Conservation (phyloP, 2,888 invertebrate genomes). For the Rhabditophanes sp. region DNA sequence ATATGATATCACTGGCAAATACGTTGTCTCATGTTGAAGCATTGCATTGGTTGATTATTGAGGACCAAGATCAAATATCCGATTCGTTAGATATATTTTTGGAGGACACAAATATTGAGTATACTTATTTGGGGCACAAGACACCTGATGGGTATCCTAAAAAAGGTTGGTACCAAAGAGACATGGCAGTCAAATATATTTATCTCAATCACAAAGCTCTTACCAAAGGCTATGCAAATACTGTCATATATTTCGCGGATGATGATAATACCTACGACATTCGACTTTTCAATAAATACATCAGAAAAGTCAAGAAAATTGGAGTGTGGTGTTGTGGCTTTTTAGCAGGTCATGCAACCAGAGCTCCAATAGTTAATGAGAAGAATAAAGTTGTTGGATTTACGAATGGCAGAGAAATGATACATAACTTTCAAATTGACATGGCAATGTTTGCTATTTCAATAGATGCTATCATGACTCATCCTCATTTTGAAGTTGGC, state of each 20-base stretch:
- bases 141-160: too few relatives aligned
- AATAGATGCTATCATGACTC: too few relatives aligned
- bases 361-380: too few relatives aligned
- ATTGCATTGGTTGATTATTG: constrained; percentile 4
- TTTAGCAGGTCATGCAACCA: too few relatives aligned
- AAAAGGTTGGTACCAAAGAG: constrained; percentile 11
- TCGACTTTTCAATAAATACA: constrained; percentile 11
- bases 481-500: too few relatives aligned
- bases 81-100: neutral
- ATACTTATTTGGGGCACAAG: constrained; percentile 4
- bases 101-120: constrained; percentile 1
- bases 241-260: constrained; percentile 10
- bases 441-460: too few relatives aligned
- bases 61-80: constrained; percentile 2
- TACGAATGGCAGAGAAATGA: too few relatives aligned
- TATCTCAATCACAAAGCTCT: too few relatives aligned
- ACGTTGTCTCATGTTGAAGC: neutral
- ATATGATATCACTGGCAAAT: constrained; percentile 1
- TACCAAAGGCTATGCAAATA: constrained; percentile 3
- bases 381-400: too few relatives aligned
- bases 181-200: constrained; percentile 6
- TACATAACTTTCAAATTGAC: too few relatives aligned
- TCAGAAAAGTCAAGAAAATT: constrained; percentile 8
- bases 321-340: too few relatives aligned
- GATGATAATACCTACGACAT: constrained; percentile 11